Evolutionary conservation across 2,113 vertebrate genomes (phyloP).

Genomic region (Melanocharis versteri): DNA sequence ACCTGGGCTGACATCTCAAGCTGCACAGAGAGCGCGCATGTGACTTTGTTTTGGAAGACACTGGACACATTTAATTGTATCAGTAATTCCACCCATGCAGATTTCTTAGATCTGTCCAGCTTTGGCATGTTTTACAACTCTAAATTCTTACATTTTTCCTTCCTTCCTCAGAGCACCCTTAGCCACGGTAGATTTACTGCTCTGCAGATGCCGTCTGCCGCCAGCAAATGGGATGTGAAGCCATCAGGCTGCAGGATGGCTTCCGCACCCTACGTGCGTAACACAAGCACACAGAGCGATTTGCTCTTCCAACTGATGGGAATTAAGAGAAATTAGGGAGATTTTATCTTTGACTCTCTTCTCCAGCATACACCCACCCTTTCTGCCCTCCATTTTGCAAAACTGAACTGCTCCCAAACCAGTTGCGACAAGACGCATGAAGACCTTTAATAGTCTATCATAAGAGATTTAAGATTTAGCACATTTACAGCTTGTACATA

Average conservation of each 20-base stretch:
- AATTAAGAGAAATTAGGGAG: background rate
- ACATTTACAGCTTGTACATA: background rate
- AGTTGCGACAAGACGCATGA: background rate
- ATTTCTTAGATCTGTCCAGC: background rate
- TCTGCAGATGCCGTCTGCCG: background rate
- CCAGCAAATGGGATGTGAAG: background rate
- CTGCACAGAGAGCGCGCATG: accelerated
- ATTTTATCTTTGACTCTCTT: background rate
- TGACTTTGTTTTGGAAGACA: background rate
- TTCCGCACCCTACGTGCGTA: accelerated
- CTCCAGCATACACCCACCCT: background rate
- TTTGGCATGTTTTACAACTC: background rate
- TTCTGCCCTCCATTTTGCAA: background rate
- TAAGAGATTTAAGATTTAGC: background rate
- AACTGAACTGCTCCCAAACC: background rate
- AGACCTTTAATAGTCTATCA: background rate
- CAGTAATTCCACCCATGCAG: background rate
- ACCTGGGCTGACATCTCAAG: background rate
- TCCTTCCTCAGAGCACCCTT: background rate
- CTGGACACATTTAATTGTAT: background rate
- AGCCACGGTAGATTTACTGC: background rate
- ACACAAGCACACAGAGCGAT: background rate
- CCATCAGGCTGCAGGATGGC: background rate
- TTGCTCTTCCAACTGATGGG: background rate
- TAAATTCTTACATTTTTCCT: background rate